Evolutionary conservation across 1,140 invertebrate species (phyloP).

Genomic region (Lithobius niger): DNA sequence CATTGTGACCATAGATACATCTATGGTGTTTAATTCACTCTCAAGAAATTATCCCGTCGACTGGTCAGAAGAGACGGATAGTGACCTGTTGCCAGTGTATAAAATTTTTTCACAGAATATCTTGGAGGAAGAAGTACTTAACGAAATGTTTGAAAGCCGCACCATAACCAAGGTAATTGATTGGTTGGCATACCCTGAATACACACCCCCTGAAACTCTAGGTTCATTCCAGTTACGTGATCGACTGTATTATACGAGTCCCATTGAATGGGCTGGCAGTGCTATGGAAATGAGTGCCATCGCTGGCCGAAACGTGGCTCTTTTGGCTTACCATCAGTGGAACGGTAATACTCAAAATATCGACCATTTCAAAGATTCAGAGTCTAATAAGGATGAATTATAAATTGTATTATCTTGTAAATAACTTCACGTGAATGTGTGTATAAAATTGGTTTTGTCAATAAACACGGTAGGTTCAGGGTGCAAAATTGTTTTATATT

Average conservation of each 20-base stretch:
- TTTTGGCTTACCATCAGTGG: constrained; percentile 37
- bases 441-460: too few relatives aligned
- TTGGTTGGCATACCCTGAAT: constrained; percentile 52
- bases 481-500: too few relatives aligned
- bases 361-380: constrained; percentile 12
- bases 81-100: constrained; percentile 32
- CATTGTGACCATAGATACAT: constrained; percentile 38
- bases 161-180: constrained; percentile 28
- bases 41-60: constrained; percentile 22
- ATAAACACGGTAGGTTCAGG: too few relatives aligned
- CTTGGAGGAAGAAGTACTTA: constrained; percentile 33
- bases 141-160: constrained; percentile 38
- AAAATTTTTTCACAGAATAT: constrained; percentile 44
- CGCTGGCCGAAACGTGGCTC: constrained; percentile 47
- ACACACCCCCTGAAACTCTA: constrained; percentile 30
- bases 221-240: constrained; percentile 42
- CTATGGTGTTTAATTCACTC: constrained; percentile 32
- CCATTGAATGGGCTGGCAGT: constrained; percentile 51
- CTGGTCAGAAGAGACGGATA: constrained; percentile 10
- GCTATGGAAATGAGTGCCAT: constrained; percentile 59
- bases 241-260: constrained; percentile 47
- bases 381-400: background rate
- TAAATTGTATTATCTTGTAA: too few relatives aligned
- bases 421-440: too few relatives aligned
- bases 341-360: constrained; percentile 25